Base-by-base conservation (phyloP, 2,888 invertebrate genomes). In the Tipula lateralis region DNA sequence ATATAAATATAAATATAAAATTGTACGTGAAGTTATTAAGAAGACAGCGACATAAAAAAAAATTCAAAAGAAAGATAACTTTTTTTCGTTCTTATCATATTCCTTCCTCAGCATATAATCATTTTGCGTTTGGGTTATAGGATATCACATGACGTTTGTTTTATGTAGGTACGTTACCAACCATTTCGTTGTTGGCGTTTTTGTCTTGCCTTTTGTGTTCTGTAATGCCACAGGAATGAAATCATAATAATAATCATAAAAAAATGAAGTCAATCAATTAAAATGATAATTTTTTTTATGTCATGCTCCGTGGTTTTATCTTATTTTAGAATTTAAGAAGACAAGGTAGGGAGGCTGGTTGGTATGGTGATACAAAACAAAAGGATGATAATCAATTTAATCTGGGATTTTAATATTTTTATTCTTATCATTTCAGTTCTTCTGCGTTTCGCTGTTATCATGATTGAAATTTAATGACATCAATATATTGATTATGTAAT, bases 181-280 rank as follows among this genome's bases (percentile, higher is more conserved):
- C 66, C 66, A 66, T 66, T 66, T 24, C 66, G 66, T 66, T 66
- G 24, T 24, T 24, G 66, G 66, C 66, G 66, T 66, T 66, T 66
- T 66, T 66, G 36, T 36, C 1, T 36, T 36, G 44, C 39, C 16
- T 50, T 50, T 4, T 66, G 24, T 66, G 24, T 66, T 66, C 24
- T 24, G 2, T 66, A 66, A 1, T 66, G 66, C 66, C 66, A 66
- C 66, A 66, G 66, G 66, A 66, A 24, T 24, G 24, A 66, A 66
- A 66, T 66, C 66, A 24, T 66, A 66, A 66, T 66, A 66, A 66
- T 24, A 24, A 66, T 66, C 24, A 66, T 66, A 66, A 66, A 66
- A 66, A 24, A 66, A 66, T 66, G 66, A 66, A 66, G 66, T 66
- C 66, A 66, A 66, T 66, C 66, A 66, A 66, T 66, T 66, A 66